phyloP scores from a whole-genome alignment of 2,888 invertebrate genomes.

The Synanthedon myopaeformis region DNA sequence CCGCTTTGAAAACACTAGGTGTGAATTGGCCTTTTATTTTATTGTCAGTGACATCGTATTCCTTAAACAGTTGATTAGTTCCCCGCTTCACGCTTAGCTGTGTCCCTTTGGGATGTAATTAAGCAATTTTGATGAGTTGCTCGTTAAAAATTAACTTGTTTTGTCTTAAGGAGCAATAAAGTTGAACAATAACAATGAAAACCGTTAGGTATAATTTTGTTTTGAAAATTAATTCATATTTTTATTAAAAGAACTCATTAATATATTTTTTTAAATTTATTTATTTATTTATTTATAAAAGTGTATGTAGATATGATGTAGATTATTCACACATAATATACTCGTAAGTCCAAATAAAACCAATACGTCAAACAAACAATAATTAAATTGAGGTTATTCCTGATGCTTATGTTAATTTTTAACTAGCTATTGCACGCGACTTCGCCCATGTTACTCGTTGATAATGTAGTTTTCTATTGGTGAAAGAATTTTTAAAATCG shows the following conservation, averaged over 20 bases:
- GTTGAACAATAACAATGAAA: conserved; percentile 12
- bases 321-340: too few relatives aligned
- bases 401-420: too few relatives aligned
- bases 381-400: too few relatives aligned
- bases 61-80: conserved; percentile 43
- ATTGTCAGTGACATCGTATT: conserved; percentile 26
- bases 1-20: not conserved
- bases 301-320: too few relatives aligned
- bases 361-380: too few relatives aligned
- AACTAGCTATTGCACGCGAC: too few relatives aligned
- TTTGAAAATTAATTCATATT: not conserved
- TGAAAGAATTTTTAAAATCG: too few relatives aligned
- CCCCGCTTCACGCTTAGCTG: conserved; percentile 31
- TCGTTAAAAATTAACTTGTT: conserved; percentile 54
- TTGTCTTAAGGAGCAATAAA: conserved; percentile 28
- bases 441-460: too few relatives aligned
- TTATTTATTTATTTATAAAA: not conserved
- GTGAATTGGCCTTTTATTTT: conserved; percentile 12
- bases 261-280: not conserved
- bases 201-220: not conserved
- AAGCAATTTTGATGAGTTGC: conserved; percentile 50
- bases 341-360: too few relatives aligned
- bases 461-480: too few relatives aligned
- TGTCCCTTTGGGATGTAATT: conserved; percentile 47
- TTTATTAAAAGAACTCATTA: too few relatives aligned